Base-by-base conservation (phyloP, 2,888 invertebrate species). In the Temnothorax rugatulus region DNA sequence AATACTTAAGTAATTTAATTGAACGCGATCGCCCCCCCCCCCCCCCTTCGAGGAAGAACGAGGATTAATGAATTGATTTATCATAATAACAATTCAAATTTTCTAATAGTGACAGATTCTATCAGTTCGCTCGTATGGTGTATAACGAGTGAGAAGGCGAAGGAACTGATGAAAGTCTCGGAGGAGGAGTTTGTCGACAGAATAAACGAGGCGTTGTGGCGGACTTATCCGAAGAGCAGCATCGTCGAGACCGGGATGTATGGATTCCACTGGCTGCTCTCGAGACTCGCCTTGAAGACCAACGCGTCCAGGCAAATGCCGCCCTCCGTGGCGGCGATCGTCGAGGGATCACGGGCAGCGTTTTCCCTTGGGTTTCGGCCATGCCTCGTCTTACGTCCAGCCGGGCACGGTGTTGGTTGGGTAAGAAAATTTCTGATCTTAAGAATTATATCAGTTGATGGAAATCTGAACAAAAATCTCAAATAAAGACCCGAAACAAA, bases 51-150 rank as follows among this genome's bases (percentile, higher is more conserved):
- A 29, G 4, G 5, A 13, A n/a, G 15, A 64, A 41, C 13, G 21
- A 44, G 11, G 3, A 21, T 66, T 4, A 4, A 44, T 13, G 8
- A 8, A 47, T 25, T 34, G 41, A 41, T 41, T 18, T 29, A 57
- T 41, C 15, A 25, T 5, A 41, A 64, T 63, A 54, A 44, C 4
- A 8, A 61, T 47, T 25, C 2, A 47, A n/a, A 41, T 52, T 63
- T 4, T 29, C 29, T 11, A 34, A 59, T 92, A 97, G 96, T 99
- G 34, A 97, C 96, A 88, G 96, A 97, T 44, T 96, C 95, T 25
- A 95, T 96, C 64, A 98, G 98, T 92, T 99, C 99, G 0, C 95
- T 99, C n/a, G 99, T 99, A 1, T 99, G 99, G 99, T 97, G 97
- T 25, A 98, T 98, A 0, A 97, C 97, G 57, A 95, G 96, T 4